A percentile compares a stretch with the other conserved stretches of the same genome.
Conservation (phyloP, 2,797 vertebrate genomes). For the Chaenodraco wilsoni region DNA sequence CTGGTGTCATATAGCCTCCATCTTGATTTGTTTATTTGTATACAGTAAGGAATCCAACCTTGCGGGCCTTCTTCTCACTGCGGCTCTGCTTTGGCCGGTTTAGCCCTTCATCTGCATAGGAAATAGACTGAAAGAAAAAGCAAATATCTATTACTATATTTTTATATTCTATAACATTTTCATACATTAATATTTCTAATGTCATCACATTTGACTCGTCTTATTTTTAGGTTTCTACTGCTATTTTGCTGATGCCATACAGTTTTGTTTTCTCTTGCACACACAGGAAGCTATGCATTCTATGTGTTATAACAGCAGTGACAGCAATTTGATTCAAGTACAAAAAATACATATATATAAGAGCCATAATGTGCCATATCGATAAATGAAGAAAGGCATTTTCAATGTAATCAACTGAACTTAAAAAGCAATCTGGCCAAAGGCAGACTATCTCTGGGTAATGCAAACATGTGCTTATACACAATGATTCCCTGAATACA, state of each 20-base stretch:
- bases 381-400: background rate
- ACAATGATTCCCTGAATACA: background rate
- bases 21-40: background rate
- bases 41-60: slow-evolving; percentile 82
- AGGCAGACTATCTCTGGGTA: no score
- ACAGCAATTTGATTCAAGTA: background rate
- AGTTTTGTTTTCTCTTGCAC: background rate
- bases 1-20: background rate
- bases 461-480: no score
- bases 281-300: background rate
- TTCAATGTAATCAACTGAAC: background rate
- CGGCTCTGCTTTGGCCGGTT: slow-evolving; percentile 96
- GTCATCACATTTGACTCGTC: background rate
- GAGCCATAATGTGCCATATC: background rate
- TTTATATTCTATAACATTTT: background rate
- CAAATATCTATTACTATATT: background rate
- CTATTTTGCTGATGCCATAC: slow-evolving; percentile 10
- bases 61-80: slow-evolving; percentile 97
- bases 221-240: no score
- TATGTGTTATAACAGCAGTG: slow-evolving; percentile 10
- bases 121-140: slow-evolving; percentile 77
- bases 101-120: slow-evolving; percentile 86
- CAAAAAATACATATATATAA: background rate
- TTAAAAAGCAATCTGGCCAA: background rate
- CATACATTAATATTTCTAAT: background rate